Base-by-base conservation (phyloP, 2,797 vertebrate species). In the Apogon talboti region DNA sequence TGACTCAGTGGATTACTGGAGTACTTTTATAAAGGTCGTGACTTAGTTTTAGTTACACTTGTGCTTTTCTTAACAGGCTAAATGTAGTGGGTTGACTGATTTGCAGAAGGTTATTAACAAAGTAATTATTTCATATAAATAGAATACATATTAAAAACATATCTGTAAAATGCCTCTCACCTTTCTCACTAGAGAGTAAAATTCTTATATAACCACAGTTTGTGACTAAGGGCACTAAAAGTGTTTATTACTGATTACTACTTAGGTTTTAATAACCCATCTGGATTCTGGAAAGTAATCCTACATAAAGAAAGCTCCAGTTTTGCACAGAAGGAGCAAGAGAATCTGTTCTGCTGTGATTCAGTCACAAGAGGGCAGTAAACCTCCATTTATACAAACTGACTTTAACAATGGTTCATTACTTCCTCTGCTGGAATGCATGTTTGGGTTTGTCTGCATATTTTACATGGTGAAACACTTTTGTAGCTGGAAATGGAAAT, bases 311-410 rank as follows among this genome's bases (percentile, higher is more conserved):
- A 42, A 35, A 41, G 21, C 0, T 61, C 19, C 24, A 44, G 10
- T 38, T 49, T 30, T 35, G 38, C 3, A 37, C 13, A 46, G 13
- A 2, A 3, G 24, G 24, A 28, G 6, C 4, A 57, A 35, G 1
- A 28, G 38, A 40, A n/a, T 58, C 2, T 67, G 6, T 50, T 38
- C 6, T 10, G 24, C 24, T 28, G 6, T 5, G 28, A 19, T 7
- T 51, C 47, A 58, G 75, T 65, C 93, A 91, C 91, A 79, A 76
- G 89, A 82, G 83, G 93, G 88, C 91, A 90, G 86, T 87, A 89
- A 38, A 2, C 42, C 60, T 83, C 60, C 68, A 69, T 66, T 72
- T 55, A 45, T 52, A 16, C 12, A 35, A 3, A 5, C 19, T 11
- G 14, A 11, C 37, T 13, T n/a, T 21, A 8, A 7, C 16, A 45